Evolutionary conservation across 2,113 vertebrate species (phyloP).

Genomic region (Nicator chloris): DNA sequence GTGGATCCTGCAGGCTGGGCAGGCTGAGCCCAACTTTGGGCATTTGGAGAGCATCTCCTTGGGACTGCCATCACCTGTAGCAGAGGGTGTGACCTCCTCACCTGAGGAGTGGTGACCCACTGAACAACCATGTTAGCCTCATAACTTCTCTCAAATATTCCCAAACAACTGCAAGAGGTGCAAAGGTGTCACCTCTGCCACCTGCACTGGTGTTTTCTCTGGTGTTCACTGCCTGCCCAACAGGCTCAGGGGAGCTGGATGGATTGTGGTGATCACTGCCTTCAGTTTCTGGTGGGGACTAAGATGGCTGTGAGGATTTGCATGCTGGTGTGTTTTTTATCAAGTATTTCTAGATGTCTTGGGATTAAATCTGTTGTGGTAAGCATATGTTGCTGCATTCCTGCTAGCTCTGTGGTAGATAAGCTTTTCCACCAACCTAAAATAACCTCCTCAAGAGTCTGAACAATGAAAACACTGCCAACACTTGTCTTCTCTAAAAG

Average conservation of each 20-base stretch:
- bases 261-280: not conserved
- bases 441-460: not conserved
- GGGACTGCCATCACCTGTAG: not conserved
- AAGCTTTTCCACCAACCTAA: not conserved
- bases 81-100: not conserved
- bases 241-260: not conserved
- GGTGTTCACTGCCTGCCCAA: not conserved
- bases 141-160: not conserved
- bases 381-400: not conserved
- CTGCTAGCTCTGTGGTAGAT: not conserved
- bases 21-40: not conserved
- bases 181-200: not conserved
- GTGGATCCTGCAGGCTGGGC: not conserved
- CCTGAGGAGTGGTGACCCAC: too few relatives aligned
- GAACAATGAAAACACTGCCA: not conserved
- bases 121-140: not conserved
- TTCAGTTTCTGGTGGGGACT: not conserved
- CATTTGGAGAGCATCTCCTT: not conserved
- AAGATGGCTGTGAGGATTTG: not conserved
- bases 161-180: not conserved
- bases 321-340: not conserved
- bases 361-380: not conserved
- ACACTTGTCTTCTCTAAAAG: not conserved
- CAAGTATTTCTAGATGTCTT: not conserved
- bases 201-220: not conserved